Percentiles rank a stretch among this genome's conserved stretches.
Conservation (phyloP, 2,888 invertebrate genomes). For the Tuta absoluta region DNA sequence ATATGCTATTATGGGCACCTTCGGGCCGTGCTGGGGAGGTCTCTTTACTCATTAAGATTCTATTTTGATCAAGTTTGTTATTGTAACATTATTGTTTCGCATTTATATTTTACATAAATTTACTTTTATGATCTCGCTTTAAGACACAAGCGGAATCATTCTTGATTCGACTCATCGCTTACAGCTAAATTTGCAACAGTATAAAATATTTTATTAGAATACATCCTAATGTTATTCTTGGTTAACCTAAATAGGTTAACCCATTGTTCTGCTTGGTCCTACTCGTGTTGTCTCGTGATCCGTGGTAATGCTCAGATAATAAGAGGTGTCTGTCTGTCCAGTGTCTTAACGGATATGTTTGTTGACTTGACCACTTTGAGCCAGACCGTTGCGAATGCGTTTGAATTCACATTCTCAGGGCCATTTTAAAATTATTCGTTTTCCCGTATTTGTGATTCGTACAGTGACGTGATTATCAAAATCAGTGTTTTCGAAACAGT, state of each 20-base stretch:
- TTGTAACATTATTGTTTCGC: too few species aligned
- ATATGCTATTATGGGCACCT: too few species aligned
- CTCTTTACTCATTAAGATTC: too few species aligned
- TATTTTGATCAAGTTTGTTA: too few species aligned
- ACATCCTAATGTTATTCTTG: constrained; percentile 50
- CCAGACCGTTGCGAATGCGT: constrained; percentile 18
- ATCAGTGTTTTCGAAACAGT: background rate
- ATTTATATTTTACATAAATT: background rate
- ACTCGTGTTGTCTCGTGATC: constrained; percentile 46
- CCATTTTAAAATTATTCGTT: background rate
- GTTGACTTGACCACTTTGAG: constrained; percentile 48
- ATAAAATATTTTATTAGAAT: background rate
- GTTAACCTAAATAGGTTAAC: constrained; percentile 55
- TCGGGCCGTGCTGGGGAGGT: too few species aligned
- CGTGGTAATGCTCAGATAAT: constrained; percentile 61
- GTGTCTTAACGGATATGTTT: constrained; percentile 30
- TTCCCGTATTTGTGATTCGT: constrained; percentile 11
- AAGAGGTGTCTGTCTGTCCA: constrained; percentile 43
- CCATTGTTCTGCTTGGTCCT: constrained; percentile 51
- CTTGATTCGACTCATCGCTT: constrained; percentile 12
- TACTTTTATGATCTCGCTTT: background rate
- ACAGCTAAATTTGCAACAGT: background rate
- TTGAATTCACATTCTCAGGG: constrained; percentile 7
- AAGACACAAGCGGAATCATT: background rate
- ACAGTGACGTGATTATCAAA: background rate